Percentiles rank a stretch among this genome's conserved stretches.
Conservation (phyloP, 2,113 vertebrate genomes). For the Pteropus alecto region DNA sequence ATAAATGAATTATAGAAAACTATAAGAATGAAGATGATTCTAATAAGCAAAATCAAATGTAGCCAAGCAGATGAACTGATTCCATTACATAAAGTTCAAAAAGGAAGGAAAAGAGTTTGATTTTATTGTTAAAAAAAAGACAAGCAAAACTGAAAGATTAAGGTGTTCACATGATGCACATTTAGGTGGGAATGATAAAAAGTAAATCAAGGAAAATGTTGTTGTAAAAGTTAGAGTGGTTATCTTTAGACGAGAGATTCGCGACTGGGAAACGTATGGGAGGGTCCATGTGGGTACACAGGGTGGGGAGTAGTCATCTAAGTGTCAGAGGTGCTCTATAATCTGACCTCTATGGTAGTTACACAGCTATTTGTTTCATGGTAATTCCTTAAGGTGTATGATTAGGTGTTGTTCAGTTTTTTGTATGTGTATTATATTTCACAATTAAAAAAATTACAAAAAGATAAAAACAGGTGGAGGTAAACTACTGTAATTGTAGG, state of each 20-base stretch:
- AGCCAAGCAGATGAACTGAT: background rate
- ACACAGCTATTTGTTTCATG: background rate
- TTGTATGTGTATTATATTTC: background rate
- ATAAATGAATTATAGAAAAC: background rate
- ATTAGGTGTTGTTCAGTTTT: background rate
- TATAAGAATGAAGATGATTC: background rate
- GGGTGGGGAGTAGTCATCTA: background rate
- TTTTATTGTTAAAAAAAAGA: background rate
- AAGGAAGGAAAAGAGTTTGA: too few species aligned
- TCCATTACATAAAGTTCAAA: background rate
- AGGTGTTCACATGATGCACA: background rate
- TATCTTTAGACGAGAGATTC: background rate
- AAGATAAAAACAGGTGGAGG: background rate
- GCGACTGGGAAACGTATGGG: background rate
- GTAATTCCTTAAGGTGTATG: background rate
- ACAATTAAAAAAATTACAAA: background rate
- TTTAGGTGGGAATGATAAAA: background rate
- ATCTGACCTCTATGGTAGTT: background rate
- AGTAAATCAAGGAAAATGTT: background rate
- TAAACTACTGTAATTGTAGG: background rate
- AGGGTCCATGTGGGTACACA: accelerated
- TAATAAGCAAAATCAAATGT: background rate
- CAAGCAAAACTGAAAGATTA: background rate
- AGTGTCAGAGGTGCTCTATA: accelerated
- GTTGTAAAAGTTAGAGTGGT: background rate